phyloP scores from a whole-genome alignment of 2,797 vertebrate genomes.

The Apogon talboti region DNA sequence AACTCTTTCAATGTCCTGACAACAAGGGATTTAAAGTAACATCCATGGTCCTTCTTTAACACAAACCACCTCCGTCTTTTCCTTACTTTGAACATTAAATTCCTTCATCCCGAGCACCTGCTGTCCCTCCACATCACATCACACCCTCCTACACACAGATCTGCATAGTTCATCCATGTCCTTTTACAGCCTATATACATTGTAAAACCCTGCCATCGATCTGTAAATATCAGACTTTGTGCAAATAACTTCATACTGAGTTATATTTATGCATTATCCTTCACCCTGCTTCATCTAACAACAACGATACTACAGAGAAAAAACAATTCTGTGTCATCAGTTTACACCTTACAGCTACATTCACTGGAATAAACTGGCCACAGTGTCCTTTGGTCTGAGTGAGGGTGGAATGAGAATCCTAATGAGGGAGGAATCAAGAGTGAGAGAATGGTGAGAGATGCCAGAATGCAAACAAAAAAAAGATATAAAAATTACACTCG shows the following conservation, averaged over 20 bases:
- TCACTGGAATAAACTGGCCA: too few relatives aligned
- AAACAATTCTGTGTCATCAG: too few relatives aligned
- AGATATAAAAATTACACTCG: too few relatives aligned
- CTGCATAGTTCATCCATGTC: background rate
- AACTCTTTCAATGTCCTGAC: too few relatives aligned
- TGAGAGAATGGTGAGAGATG: too few relatives aligned
- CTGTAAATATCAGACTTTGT: background rate
- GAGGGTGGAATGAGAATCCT: too few relatives aligned
- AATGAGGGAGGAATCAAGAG: too few relatives aligned
- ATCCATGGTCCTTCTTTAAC: constrained; percentile 18
- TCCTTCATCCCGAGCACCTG: constrained; percentile 17
- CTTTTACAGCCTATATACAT: background rate
- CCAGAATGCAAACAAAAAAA: too few relatives aligned
- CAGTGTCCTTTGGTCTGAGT: too few relatives aligned
- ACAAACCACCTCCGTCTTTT: too few relatives aligned
- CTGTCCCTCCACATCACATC: constrained; percentile 9
- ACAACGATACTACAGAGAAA: background rate
- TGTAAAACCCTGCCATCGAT: background rate
- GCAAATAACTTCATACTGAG: background rate
- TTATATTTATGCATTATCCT: background rate
- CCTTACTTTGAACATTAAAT: too few relatives aligned
- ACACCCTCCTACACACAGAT: constrained; percentile 22
- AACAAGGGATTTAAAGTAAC: background rate
- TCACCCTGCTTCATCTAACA: constrained; percentile 4
- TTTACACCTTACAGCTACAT: too few relatives aligned